Percentiles rank a stretch among this genome's conserved stretches.
Conservation (phyloP, 2,113 vertebrate genomes). For the Ahaetulla prasina region DNA sequence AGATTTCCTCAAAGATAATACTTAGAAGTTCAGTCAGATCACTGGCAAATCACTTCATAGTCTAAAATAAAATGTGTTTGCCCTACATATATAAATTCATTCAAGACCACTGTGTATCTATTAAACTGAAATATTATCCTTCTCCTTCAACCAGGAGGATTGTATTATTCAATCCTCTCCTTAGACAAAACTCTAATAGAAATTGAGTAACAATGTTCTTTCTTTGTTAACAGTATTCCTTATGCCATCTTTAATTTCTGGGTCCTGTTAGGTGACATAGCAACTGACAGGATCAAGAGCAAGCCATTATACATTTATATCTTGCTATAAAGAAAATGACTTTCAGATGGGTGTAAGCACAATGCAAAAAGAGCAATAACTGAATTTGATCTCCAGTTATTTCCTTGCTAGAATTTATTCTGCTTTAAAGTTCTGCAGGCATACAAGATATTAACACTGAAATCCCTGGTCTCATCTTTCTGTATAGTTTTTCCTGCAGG, state of each 20-base stretch:
- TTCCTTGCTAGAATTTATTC: neutral
- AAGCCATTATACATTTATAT: neutral
- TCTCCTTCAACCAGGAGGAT: neutral
- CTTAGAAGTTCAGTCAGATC: neutral
- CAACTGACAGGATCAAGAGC: neutral
- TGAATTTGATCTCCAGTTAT: neutral
- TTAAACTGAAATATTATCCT: neutral
- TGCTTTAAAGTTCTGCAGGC: neutral
- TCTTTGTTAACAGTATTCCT: neutral
- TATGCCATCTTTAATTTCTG: neutral
- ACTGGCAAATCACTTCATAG: neutral
- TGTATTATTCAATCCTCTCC: neutral
- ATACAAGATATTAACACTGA: neutral
- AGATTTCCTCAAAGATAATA: neutral
- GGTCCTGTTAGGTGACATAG: neutral
- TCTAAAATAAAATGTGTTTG: neutral
- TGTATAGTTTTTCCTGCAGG: constrained; percentile 90
- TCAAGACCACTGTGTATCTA: neutral
- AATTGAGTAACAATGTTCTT: neutral
- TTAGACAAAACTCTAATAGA: neutral
- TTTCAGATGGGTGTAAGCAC: neutral
- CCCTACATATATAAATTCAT: neutral
- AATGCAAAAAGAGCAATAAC: neutral
- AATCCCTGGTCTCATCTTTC: constrained; percentile 13
- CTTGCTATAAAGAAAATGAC: neutral